Conservation (phyloP, 1,140 invertebrate species). For the Diorhabda carinulata region DNA sequence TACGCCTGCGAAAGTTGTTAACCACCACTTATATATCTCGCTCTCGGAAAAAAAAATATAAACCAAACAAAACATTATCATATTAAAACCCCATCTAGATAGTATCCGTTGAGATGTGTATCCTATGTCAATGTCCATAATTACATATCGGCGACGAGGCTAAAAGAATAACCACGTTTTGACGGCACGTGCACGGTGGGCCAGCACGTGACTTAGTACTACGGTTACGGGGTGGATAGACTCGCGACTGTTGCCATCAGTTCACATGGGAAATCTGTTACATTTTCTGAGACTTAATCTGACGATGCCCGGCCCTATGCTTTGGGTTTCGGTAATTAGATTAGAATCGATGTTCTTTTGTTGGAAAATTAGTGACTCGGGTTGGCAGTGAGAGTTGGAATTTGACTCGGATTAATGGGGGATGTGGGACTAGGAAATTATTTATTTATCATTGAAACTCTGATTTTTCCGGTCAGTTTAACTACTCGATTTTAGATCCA, state of each 20-base stretch:
- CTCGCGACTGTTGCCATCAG: constrained; percentile 12
- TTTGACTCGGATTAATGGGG: constrained; percentile 9
- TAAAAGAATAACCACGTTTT: constrained; percentile 19
- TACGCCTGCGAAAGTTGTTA: constrained; percentile 3
- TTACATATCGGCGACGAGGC: constrained; percentile 13
- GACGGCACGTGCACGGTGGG: constrained; percentile 22
- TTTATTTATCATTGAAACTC: constrained; percentile 2
- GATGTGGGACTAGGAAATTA: constrained; percentile 3
- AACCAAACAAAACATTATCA: constrained; percentile 16
- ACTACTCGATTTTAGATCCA: too few species aligned
- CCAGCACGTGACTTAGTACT: constrained; percentile 21
- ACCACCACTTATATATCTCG: constrained; percentile 4
- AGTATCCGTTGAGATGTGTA: constrained; percentile 5
- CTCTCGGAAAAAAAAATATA: not conserved
- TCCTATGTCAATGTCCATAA: constrained; percentile 17
- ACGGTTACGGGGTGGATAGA: constrained; percentile 21
- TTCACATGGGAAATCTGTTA: constrained; percentile 31
- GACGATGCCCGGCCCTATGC: not conserved
- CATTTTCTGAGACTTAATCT: constrained; percentile 5
- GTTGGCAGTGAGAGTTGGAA: constrained; percentile 5
- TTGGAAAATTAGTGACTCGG: constrained; percentile 8
- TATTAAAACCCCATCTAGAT: constrained; percentile 18
- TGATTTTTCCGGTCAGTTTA: too few species aligned
- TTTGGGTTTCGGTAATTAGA: constrained; percentile 20
- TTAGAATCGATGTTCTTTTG: constrained; percentile 27